Percentiles rank a stretch among this genome's conserved stretches.
Conservation (phyloP, 2,113 vertebrate species). For the Ciconia boyciana region DNA sequence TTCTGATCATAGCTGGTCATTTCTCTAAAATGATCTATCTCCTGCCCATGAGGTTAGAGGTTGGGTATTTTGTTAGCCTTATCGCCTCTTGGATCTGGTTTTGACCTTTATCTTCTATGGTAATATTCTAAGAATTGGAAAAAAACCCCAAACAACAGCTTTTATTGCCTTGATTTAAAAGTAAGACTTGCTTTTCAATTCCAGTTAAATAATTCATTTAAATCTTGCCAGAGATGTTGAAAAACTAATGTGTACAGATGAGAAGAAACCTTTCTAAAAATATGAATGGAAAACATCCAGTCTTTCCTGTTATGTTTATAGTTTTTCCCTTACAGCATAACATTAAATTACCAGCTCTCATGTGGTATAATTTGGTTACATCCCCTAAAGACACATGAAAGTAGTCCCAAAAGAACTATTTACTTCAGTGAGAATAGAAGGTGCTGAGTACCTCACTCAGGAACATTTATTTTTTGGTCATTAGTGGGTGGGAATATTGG, state of each 20-base stretch:
- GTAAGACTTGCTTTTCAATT: slow-evolving; percentile 25
- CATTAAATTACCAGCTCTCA: slow-evolving; percentile 48
- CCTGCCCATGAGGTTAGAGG: not conserved
- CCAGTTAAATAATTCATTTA: slow-evolving; percentile 44
- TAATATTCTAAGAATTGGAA: not conserved
- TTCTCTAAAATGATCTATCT: not conserved
- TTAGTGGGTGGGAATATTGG: not conserved
- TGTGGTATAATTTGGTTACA: slow-evolving; percentile 53
- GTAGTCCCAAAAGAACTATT: slow-evolving; percentile 8
- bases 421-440: slow-evolving; percentile 14
- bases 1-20: not conserved
- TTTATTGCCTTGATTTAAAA: slow-evolving; percentile 50
- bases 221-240: slow-evolving; percentile 11
- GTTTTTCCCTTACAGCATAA: slow-evolving; percentile 7
- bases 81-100: not conserved
- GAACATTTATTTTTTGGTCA: not conserved
- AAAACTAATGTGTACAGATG: slow-evolving; percentile 36
- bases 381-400: slow-evolving; percentile 54
- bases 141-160: not conserved
- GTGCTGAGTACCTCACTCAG: slow-evolving; percentile 2
- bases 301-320: slow-evolving; percentile 64
- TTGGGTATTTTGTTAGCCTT: not conserved
- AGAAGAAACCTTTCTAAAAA: slow-evolving; percentile 56
- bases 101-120: slow-evolving; percentile 1
- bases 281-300: slow-evolving; percentile 54